Evolutionary conservation across 2,888 invertebrate genomes (phyloP), one percentile per base, ranked within the genome.

Genomic region (Acronicta psi): DNA sequence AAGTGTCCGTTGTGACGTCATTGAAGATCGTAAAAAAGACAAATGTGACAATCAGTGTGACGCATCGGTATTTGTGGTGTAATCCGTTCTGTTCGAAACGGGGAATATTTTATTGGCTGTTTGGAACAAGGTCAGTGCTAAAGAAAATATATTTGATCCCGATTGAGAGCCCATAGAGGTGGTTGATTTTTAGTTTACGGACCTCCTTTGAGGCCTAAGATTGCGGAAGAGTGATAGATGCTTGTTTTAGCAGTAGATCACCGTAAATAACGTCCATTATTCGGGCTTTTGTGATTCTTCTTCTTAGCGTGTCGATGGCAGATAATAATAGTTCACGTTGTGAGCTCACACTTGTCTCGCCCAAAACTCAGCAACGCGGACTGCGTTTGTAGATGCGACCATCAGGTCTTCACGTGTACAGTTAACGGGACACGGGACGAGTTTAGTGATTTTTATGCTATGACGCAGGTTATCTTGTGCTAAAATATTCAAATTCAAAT

Each of bases 11-110:
- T 20, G 31, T 34, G 54, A 57, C 53, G 69, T 63, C 70, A 65
- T 58, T 69, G 46, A 49, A 60, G 75, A 67, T 85, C 85, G 85
- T 86, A 86, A 87, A 85, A 80, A 69, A 82, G 84, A 87, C 77
- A 76, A 75, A 87, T 78, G 79, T 63, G 77, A 80, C 85, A 81
- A 86, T 87, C 82, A 77, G 42, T 61, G 73, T 84, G 81, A 86
- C 77, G 77, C 75, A 83, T 80, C 17, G 59, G 47, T 62, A 73
- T 73, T 59, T 75, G 70, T 61, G 74, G 67, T 65, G 67, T 73
- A 70, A 76, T 75, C 60, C 59, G 72, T 65, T 69, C 38, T 45
- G 25, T 18, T 14, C 17, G 16, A 65, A 52, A 59, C 53, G 13
- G 42, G 38, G 69, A 69, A 61, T 69, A 61, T 63, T 47, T 69